A percentile compares a stretch with the other conserved stretches of the same genome.
Conservation (phyloP, 1,140 invertebrate species). For the Orius laevigatus region DNA sequence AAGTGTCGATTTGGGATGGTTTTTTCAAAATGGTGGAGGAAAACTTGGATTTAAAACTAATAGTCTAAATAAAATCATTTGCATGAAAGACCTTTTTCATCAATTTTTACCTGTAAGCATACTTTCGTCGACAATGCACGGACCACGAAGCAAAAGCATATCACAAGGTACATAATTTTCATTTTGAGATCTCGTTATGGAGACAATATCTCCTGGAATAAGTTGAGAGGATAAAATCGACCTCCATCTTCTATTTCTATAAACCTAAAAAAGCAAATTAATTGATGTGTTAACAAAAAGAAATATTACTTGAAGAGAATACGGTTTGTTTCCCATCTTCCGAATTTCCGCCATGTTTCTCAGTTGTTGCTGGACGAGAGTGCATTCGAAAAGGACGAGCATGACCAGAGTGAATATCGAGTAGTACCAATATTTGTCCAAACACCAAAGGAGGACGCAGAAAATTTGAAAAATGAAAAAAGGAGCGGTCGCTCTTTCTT, state of each 20-base stretch:
- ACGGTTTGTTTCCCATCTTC: constrained; percentile 99
- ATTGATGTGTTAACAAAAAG: constrained; percentile 2
- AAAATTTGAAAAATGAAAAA: constrained; percentile 96
- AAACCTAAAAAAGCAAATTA: constrained; percentile 48
- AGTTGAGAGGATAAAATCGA: constrained; percentile 72
- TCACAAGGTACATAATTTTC: constrained; percentile 95
- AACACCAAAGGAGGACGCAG: constrained; percentile 94
- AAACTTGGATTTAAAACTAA: too few species aligned
- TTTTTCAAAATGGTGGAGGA: too few species aligned
- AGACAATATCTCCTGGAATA: constrained; percentile 92
- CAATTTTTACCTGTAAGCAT: constrained; percentile 81
- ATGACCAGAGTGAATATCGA: constrained; percentile 94
- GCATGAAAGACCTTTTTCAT: too few species aligned
- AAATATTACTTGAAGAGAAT: constrained; percentile 54
- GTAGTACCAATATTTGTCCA: constrained; percentile 98
- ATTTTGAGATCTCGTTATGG: constrained; percentile 72
- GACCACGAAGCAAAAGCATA: constrained; percentile 79
- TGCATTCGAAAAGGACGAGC: constrained; percentile 96
- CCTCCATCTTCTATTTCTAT: constrained; percentile 85
- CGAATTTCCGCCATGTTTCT: constrained; percentile 98
- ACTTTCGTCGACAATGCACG: constrained; percentile 94
- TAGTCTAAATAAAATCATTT: too few species aligned
- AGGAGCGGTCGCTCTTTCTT: constrained; percentile 92
- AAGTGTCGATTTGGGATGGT: too few species aligned
- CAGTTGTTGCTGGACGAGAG: constrained; percentile 93